A percentile compares a stretch with the other conserved stretches of the same genome.
Conservation (phyloP, 2,113 vertebrate species). For the Engystomops pustulosus region DNA sequence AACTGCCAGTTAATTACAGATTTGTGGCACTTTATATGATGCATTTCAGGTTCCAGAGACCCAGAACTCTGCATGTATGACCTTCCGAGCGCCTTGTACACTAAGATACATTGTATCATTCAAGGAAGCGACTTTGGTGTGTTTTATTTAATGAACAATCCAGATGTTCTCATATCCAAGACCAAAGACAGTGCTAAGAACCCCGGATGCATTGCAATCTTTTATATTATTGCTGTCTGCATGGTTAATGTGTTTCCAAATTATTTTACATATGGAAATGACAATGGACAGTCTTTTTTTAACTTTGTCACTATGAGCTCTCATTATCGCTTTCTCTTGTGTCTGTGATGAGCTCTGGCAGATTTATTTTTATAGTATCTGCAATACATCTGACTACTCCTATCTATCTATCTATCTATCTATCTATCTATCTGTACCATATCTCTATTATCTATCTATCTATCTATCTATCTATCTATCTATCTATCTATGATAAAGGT, state of each 20-base stretch:
- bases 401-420: slow-evolving; percentile 2
- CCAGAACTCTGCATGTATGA: slow-evolving; percentile 47
- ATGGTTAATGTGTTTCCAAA: background rate
- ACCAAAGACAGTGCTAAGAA: background rate
- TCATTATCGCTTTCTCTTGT: background rate
- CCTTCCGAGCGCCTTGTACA: slow-evolving; percentile 32
- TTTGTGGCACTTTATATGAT: slow-evolving; percentile 58
- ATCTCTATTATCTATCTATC: background rate
- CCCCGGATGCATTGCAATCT: background rate
- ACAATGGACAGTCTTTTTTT: background rate
- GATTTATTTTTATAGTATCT: background rate
- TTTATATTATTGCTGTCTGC: background rate
- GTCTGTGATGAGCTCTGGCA: background rate
- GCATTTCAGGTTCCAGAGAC: slow-evolving; percentile 56
- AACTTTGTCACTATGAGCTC: background rate
- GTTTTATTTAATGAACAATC: slow-evolving; percentile 36
- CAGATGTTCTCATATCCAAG: background rate
- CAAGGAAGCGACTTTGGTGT: background rate
- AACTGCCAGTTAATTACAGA: slow-evolving; percentile 58
- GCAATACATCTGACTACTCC: background rate
- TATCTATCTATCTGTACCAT: background rate
- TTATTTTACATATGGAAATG: background rate
- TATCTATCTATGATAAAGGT: slow-evolving; percentile 21
- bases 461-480: slow-evolving; percentile 4
- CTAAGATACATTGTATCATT: slow-evolving; percentile 46